phyloP scores from a whole-genome alignment of 2,888 invertebrate genomes.

The Chrysolina americana region DNA sequence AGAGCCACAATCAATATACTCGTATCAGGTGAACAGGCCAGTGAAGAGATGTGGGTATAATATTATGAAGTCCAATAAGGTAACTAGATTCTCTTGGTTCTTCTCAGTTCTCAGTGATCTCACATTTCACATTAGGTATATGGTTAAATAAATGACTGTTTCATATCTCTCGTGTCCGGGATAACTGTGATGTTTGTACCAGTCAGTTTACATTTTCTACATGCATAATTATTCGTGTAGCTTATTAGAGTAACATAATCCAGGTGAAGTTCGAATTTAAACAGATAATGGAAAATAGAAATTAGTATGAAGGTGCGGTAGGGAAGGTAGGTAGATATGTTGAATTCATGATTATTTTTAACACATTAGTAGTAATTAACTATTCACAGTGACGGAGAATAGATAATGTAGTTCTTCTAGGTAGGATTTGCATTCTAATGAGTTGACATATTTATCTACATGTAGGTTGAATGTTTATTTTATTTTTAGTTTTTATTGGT shows the following conservation, averaged over 20 bases:
- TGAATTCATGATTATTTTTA: neutral
- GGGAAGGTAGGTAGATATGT: neutral
- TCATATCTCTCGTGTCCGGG: too few species aligned
- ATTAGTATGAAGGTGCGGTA: too few species aligned
- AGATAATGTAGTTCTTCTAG: too few species aligned
- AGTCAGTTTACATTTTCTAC: slow-evolving; percentile 36
- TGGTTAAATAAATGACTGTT: too few species aligned
- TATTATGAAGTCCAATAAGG: neutral
- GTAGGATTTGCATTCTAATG: too few species aligned
- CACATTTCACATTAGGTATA: too few species aligned
- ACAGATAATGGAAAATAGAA: neutral
- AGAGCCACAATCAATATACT: slow-evolving; percentile 48
- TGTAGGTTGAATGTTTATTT: too few species aligned
- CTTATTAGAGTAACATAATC: slow-evolving; percentile 53
- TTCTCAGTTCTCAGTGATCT: too few species aligned
- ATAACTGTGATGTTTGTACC: neutral
- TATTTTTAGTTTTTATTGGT: too few species aligned
- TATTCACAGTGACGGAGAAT: too few species aligned
- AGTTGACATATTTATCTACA: neutral
- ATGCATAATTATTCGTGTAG: slow-evolving; percentile 52
- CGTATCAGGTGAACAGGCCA: slow-evolving; percentile 46
- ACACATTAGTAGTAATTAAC: too few species aligned
- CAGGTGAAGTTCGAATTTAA: slow-evolving; percentile 7
- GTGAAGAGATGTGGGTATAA: neutral
- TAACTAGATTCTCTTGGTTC: too few species aligned